These are phyloP conservation scores for Cataglyphis hispanica DNA, from an alignment of 1,140 invertebrate genomes.

Conservation along the genomic window DNA sequence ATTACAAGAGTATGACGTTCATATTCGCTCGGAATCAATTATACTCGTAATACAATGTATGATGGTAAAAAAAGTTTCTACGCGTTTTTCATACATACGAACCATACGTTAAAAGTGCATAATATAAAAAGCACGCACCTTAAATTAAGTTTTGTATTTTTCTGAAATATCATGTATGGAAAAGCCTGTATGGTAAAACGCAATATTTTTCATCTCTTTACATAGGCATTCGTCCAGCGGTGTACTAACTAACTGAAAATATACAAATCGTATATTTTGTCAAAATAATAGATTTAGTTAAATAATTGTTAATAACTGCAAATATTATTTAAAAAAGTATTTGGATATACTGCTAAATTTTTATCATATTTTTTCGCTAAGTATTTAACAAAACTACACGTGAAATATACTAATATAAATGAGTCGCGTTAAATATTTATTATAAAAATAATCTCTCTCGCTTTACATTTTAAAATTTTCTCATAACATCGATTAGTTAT, in stretches of 20 bases:
- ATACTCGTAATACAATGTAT: conserved; percentile 53
- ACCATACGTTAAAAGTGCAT: conserved; percentile 51
- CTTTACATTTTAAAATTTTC: neutral
- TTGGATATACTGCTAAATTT: neutral
- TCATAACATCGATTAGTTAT: neutral
- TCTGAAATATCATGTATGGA: conserved; percentile 47
- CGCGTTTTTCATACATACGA: neutral
- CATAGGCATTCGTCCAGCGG: neutral
- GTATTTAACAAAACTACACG: neutral
- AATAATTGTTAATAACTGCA: neutral
- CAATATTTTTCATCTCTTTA: conserved; percentile 30
- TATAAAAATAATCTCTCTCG: neutral
- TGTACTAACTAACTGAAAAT: neutral
- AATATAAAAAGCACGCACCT: conserved; percentile 45
- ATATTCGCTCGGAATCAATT: conserved; percentile 48
- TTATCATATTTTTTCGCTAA: neutral
- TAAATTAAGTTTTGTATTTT: conserved; percentile 55
- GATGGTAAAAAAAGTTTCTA: conserved; percentile 49
- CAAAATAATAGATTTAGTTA: conserved; percentile 10
- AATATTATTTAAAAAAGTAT: neutral
- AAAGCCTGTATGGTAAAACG: conserved; percentile 17
- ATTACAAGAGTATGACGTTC: conserved; percentile 33
- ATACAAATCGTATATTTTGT: neutral
- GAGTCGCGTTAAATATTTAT: neutral
- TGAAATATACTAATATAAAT: neutral